These are phyloP conservation scores for Dynastes grantii DNA, from an alignment of 2,888 invertebrate species.

Conservation along the genomic window DNA sequence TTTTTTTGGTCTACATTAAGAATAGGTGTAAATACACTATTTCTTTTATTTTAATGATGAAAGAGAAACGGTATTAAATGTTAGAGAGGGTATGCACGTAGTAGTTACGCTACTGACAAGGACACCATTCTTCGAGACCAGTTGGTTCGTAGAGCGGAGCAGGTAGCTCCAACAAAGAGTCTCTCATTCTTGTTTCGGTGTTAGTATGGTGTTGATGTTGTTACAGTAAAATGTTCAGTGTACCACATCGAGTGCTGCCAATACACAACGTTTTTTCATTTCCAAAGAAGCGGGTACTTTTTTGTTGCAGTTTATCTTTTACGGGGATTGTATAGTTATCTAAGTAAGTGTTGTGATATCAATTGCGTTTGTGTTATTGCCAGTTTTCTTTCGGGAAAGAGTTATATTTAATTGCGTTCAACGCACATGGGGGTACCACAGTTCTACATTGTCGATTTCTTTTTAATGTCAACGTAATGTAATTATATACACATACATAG, in stretches of 20 bases:
- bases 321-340: slow-evolving; percentile 9
- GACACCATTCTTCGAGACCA: slow-evolving; percentile 25
- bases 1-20: no score
- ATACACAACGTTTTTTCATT: not conserved
- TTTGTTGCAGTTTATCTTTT: slow-evolving; percentile 22
- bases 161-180: slow-evolving; percentile 38
- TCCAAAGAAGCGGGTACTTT: slow-evolving; percentile 11
- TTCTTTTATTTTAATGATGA: not conserved
- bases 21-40: no score
- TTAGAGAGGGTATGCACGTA: not conserved
- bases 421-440: not conserved
- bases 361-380: not conserved
- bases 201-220: slow-evolving; percentile 45
- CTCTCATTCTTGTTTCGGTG: slow-evolving; percentile 38
- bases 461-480: slow-evolving; percentile 40
- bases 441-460: not conserved
- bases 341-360: slow-evolving; percentile 9
- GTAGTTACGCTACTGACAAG: slow-evolving; percentile 32
- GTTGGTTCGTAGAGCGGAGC: slow-evolving; percentile 27
- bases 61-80: slow-evolving; percentile 10
- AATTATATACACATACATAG: slow-evolving; percentile 14
- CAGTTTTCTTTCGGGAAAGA: not conserved
- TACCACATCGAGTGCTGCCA: slow-evolving; percentile 10
- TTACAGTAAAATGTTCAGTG: slow-evolving; percentile 40
- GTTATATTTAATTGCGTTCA: slow-evolving; percentile 9